Evolutionary conservation across 2,797 vertebrate genomes (phyloP).

Genomic region (Chromobotia macracanthus): DNA sequence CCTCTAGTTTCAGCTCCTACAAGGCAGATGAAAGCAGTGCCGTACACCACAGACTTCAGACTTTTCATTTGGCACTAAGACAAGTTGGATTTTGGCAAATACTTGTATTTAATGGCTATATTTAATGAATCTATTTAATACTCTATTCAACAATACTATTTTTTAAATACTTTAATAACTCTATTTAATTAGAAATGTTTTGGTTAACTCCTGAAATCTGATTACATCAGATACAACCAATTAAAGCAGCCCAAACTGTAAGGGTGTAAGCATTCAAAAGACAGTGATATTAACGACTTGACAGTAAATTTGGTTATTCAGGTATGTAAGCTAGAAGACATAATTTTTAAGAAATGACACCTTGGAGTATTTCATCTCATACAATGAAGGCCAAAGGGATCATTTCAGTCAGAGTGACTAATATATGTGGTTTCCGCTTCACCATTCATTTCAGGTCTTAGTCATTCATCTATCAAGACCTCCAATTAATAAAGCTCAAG

Average conservation of each 20-base stretch:
- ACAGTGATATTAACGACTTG: not conserved
- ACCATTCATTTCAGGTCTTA: too few relatives aligned
- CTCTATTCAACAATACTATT: too few relatives aligned
- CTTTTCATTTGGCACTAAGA: not conserved
- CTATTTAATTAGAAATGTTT: constrained; percentile 6
- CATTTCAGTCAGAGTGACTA: constrained; percentile 23
- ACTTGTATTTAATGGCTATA: too few relatives aligned
- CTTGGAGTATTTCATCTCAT: constrained; percentile 6
- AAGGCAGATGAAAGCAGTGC: too few relatives aligned
- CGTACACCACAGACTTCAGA: not conserved
- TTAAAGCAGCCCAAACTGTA: constrained; percentile 3
- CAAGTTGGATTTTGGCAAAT: not conserved
- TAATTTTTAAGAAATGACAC: constrained; percentile 17
- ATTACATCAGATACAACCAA: not conserved
- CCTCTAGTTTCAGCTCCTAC: too few relatives aligned
- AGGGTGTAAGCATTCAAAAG: constrained; percentile 28
- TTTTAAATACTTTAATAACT: too few relatives aligned
- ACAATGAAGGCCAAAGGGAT: constrained; percentile 27
- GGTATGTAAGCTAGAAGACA: constrained; percentile 16
- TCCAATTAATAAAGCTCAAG: constrained; percentile 25
- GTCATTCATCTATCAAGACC: constrained; percentile 22
- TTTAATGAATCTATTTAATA: too few relatives aligned
- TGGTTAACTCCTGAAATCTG: constrained; percentile 4
- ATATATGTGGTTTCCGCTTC: constrained; percentile 10
- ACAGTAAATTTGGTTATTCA: not conserved